A percentile compares a stretch with the other conserved stretches of the same genome.
Evolutionary conservation across 1,140 invertebrate species (phyloP).

Genomic region (Ectropis grisescens): DNA sequence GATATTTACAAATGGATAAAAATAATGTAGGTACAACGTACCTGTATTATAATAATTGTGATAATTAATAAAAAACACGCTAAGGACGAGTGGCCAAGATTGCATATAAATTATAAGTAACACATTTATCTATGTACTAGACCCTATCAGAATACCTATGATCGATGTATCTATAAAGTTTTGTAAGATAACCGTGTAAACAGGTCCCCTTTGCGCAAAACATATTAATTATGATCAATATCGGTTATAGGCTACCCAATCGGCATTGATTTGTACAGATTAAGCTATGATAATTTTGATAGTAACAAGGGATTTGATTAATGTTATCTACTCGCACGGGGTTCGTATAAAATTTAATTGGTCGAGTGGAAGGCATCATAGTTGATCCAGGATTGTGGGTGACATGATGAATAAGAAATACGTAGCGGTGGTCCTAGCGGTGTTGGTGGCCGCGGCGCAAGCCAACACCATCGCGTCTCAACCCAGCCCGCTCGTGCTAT

Average conservation of each 20-base stretch:
- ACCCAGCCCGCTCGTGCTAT: no score
- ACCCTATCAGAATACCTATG: no score
- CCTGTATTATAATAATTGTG: no score
- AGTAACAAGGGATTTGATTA: conserved; percentile 9
- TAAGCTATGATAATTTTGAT: conserved; percentile 8
- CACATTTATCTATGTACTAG: no score
- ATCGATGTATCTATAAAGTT: no score
- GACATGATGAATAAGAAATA: conserved; percentile 25
- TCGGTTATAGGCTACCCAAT: conserved; percentile 13
- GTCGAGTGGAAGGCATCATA: conserved; percentile 4
- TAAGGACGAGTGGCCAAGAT: no score
- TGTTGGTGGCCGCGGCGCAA: conserved; percentile 21
- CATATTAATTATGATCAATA: conserved; percentile 27
- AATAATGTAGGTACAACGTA: no score
- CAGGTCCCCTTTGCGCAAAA: conserved; percentile 6
- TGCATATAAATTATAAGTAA: no score
- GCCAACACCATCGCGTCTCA: conserved; percentile 17
- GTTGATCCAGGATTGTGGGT: conserved; percentile 6
- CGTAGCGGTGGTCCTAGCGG: conserved; percentile 17
- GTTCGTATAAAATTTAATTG: conserved; percentile 17
- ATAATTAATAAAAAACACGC: no score
- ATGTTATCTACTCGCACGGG: conserved; percentile 14
- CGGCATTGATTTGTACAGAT: conserved; percentile 18
- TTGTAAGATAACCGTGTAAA: conserved; percentile 2
- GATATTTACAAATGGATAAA: no score